Evolutionary conservation across 1,140 invertebrate genomes (phyloP).

Genomic region (Holcopasites calliopsidis): DNA sequence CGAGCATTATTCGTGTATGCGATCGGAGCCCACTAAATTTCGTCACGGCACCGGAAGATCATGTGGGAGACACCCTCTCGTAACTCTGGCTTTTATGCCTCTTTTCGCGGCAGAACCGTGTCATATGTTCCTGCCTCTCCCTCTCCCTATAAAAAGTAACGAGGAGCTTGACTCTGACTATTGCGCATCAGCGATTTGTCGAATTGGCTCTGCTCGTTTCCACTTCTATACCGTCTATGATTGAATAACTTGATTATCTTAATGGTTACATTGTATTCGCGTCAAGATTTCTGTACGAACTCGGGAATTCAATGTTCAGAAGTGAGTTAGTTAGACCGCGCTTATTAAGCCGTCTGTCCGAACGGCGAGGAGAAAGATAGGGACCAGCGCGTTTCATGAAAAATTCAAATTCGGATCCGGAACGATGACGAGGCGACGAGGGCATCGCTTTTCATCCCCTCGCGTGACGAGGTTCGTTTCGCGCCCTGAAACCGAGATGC

Average conservation of each 20-base stretch:
- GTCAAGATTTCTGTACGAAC: too few relatives aligned
- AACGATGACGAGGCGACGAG: conserved; percentile 35
- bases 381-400: conserved; percentile 6
- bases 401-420: conserved; percentile 44
- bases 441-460: conserved; percentile 10
- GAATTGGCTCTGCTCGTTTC: conserved; percentile 1
- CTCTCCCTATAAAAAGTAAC: conserved; percentile 55
- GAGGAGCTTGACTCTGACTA: conserved; percentile 20
- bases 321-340: background rate
- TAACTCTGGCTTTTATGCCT: conserved; percentile 70
- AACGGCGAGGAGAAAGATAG: background rate
- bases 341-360: conserved; percentile 12
- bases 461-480: conserved; percentile 42
- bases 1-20: conserved; percentile 74
- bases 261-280: too few relatives aligned
- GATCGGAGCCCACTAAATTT: conserved; percentile 72
- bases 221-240: too few relatives aligned
- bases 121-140: conserved; percentile 61
- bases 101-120: conserved; percentile 66
- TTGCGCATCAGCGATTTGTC: conserved; percentile 48
- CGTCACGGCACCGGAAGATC: conserved; percentile 68
- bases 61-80: conserved; percentile 66
- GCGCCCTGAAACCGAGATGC: conserved; percentile 27
- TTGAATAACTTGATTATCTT: too few relatives aligned
- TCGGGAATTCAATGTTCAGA: background rate